Evolutionary conservation across 2,797 vertebrate species (phyloP), one percentile per base, ranked within the genome.

Genomic region (Acanthopagrus latus): DNA sequence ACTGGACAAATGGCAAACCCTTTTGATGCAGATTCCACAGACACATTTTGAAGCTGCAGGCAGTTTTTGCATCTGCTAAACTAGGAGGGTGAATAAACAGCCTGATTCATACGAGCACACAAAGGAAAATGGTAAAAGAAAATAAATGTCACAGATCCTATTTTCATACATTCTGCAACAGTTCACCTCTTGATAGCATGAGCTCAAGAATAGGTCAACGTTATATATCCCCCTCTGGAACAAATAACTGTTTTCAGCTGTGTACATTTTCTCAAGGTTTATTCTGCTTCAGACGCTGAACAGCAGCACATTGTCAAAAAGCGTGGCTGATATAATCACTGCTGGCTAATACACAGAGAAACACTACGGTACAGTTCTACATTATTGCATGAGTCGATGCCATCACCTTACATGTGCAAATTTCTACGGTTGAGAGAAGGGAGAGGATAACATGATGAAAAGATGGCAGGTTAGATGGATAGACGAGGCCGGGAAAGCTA

Each of bases 341-440:
- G 73, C 86, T 70, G 63, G 82, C 82, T 71, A 43, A 84, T 63
- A 91, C 67, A 33, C 3, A 85, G 52, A 85, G 52, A 80, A 80
- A 80, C 67, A 67, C 44, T 12, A 69, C 63, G 33, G 60, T 29
- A 79, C 69, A 70, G 55, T 73, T 85, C 33, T 38, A 81, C 74
- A 78, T 85, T 85, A 89, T 85, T 89, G 90, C 90, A 76, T 82
- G 70, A 86, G 56, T 52, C n/a, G 38, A 56, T 51, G 68, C 46
- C 18, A 48, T 76, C 64, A 62, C 72, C n/a, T 46, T 57, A 71
- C 54, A 73, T 87, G 90, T 90, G 88, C 86, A 90, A 85, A 89
- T 72, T 55, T 71, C 81, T 76, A 83, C 44, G 21, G 55, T 25
- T 20, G 47, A 71, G 41, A 5, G 38, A 25, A 16, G 5, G 71